phyloP scores from a whole-genome alignment of 2,113 vertebrate genomes.

The Gallinago jamesoni region DNA sequence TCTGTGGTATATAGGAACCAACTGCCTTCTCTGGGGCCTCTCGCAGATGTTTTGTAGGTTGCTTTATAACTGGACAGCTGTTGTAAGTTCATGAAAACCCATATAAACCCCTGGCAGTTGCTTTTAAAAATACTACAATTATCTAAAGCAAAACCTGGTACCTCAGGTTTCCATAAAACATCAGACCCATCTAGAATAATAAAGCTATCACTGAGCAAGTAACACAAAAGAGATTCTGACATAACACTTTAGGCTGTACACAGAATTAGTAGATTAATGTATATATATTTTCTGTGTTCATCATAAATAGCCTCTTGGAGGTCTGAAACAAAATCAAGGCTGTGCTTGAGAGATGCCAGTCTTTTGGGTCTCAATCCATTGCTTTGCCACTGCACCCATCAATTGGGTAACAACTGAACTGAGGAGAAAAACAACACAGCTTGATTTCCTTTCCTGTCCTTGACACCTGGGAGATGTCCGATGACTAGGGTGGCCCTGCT shows the following conservation, averaged over 20 bases:
- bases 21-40: not conserved
- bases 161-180: not conserved
- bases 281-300: not conserved
- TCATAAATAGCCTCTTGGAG: not conserved
- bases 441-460: not conserved
- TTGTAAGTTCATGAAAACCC: not conserved
- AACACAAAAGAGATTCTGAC: not conserved
- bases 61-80: slow-evolving; percentile 16
- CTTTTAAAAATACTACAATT: not conserved
- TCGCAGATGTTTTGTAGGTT: not conserved
- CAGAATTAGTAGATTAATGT: not conserved
- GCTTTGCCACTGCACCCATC: not conserved
- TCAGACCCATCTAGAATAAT: not conserved
- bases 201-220: not conserved
- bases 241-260: not conserved
- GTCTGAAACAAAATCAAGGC: not conserved
- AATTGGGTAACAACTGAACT: not conserved
- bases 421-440: not conserved
- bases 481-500: not conserved
- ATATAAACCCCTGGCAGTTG: not conserved
- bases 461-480: not conserved
- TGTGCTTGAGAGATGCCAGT: not conserved
- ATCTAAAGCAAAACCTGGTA: not conserved
- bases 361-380: not conserved
- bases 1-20: not conserved